Base-by-base conservation (phyloP, 2,797 vertebrate genomes). In the Numenius phaeopus region DNA sequence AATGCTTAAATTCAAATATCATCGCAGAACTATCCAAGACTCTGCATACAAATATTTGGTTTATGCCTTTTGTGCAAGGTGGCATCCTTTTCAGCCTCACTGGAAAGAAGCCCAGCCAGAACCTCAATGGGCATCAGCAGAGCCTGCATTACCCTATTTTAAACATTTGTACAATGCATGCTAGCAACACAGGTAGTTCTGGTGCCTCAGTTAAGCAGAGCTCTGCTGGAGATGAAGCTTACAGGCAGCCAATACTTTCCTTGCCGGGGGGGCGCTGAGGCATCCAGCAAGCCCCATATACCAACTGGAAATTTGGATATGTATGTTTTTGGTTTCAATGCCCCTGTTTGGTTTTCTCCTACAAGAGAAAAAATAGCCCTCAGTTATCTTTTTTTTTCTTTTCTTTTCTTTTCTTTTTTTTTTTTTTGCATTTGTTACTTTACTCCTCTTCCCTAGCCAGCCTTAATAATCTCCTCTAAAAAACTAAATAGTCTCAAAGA, bases 1-100 rank as follows among this genome's bases (percentile, higher is more conserved):
- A 95, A 94, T 91, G 95, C 80, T 96, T 94, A 89, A 93, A 97
- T 92, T 93, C 90, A 94, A 94, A 95, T 94, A 95, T 96, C 85
- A 89, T 84, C 15, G 0, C 64, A 66, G 64, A 92, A 67, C 66
- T 91, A 94, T 66, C 55, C 62, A 54, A 86, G 83, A 61, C 73
- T 88, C 77, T 93, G 95, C 95, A 96, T 96, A 95, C 93, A 97
- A 96, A 97, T 94, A 95, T 71, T 95, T 94, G 62, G 11, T 96
- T 87, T 93, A 83, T 89, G 59, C 70, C 54, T 94, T 88, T 92
- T 89, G 55, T 94, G 77, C 92, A 93, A 93, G 94, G 91, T 87
- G 92, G 90, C 94, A 90, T 92, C 59, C 66, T 96, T 96, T 92
- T 84, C 73, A 96, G 47, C 40, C 73, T 87, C n/a, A 30, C 70